phyloP scores from a whole-genome alignment of 2,888 invertebrate genomes.

The Notodonta dromedarius region DNA sequence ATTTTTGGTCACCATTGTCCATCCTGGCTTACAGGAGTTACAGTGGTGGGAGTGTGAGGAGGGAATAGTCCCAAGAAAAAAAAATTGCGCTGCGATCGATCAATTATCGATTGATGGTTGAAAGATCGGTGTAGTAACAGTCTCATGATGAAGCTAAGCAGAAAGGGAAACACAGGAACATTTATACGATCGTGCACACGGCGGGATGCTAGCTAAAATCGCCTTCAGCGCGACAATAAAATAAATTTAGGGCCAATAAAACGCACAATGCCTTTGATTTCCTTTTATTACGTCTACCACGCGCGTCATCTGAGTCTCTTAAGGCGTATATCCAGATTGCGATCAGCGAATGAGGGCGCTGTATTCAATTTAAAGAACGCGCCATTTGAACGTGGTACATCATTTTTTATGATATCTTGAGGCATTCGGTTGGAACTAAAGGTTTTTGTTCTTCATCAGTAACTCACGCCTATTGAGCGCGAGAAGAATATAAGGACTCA shows the following conservation, averaged over 20 bases:
- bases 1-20: too few relatives aligned
- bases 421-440: slow-evolving; percentile 18
- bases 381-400: slow-evolving; percentile 17
- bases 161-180: slow-evolving; percentile 15
- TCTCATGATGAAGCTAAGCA: not conserved
- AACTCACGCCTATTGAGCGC: slow-evolving; percentile 5
- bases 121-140: too few relatives aligned
- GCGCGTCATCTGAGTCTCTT: slow-evolving; percentile 48
- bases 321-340: slow-evolving; percentile 22
- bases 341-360: slow-evolving; percentile 11
- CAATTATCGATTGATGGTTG: too few relatives aligned
- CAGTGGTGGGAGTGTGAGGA: too few relatives aligned
- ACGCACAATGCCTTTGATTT: slow-evolving; percentile 66
- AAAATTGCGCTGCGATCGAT: too few relatives aligned
- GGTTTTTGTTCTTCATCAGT: slow-evolving; percentile 22
- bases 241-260: slow-evolving; percentile 69
- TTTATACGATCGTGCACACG: slow-evolving; percentile 21
- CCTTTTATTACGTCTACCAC: slow-evolving; percentile 63
- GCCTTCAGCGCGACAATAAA: slow-evolving; percentile 52
- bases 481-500: not conserved
- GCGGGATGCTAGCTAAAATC: slow-evolving; percentile 22
- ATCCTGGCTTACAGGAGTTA: too few relatives aligned
- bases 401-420: slow-evolving; percentile 20
- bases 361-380: slow-evolving; percentile 11
- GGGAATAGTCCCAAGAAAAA: too few relatives aligned